Evolutionary conservation across 2,888 invertebrate genomes (phyloP).

Genomic region (Drosophila neutralis): DNA sequence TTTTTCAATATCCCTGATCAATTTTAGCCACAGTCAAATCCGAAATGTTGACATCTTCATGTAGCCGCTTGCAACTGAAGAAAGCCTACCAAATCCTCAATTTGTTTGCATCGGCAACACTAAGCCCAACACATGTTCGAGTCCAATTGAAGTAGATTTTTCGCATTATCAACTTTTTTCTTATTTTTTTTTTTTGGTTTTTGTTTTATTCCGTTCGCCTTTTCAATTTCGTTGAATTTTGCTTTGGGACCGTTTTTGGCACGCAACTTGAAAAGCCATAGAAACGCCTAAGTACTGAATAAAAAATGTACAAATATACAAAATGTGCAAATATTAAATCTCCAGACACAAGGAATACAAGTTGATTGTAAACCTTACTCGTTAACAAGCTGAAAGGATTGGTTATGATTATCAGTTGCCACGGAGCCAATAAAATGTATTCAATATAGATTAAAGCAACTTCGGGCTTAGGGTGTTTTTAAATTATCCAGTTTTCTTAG

Average conservation of each 20-base stretch:
- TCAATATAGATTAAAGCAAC: background rate
- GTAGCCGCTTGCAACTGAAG: conserved; percentile 11
- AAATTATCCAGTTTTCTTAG: background rate
- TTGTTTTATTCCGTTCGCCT: conserved; percentile 7
- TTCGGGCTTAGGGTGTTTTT: background rate
- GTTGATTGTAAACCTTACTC: background rate
- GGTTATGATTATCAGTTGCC: background rate
- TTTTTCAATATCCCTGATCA: background rate
- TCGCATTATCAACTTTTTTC: conserved; percentile 44
- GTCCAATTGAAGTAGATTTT: conserved; percentile 44
- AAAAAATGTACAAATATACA: background rate
- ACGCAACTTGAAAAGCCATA: conserved; percentile 23
- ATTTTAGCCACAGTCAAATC: conserved; percentile 10
- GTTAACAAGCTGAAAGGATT: background rate
- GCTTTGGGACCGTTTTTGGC: background rate
- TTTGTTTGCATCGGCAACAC: conserved; percentile 28
- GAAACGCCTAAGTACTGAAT: conserved; percentile 9
- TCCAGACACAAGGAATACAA: background rate
- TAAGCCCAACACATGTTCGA: conserved; percentile 31
- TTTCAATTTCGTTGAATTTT: conserved; percentile 29
- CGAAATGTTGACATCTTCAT: conserved; percentile 12
- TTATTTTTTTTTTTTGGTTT: background rate
- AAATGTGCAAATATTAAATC: conserved; percentile 11
- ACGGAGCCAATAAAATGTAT: background rate
- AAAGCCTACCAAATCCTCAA: conserved; percentile 24